Evolutionary conservation across 2,113 vertebrate genomes (phyloP).

Genomic region (Cromileptes altivelis): DNA sequence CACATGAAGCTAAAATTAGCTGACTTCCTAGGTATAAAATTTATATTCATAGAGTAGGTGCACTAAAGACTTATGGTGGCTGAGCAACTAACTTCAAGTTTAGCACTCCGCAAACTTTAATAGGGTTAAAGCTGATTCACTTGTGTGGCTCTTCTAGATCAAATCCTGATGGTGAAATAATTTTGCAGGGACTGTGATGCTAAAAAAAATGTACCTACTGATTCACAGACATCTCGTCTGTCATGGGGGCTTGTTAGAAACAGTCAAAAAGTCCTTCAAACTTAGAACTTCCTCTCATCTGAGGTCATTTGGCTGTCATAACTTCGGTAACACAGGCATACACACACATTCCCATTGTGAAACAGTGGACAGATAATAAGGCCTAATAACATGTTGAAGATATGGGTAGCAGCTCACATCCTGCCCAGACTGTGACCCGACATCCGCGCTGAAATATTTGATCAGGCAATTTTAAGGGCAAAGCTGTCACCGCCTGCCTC

Average conservation of each 20-base stretch:
- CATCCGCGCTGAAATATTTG: conserved; percentile 20
- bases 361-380: conserved; percentile 32
- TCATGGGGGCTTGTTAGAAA: background rate
- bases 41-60: no score
- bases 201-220: no score
- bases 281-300: background rate
- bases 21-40: no score
- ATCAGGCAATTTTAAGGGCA: conserved; percentile 60
- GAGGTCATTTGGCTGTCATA: background rate
- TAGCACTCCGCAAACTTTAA: no score
- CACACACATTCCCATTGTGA: conserved; percentile 1
- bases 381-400: conserved; percentile 22
- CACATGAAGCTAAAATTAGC: no score
- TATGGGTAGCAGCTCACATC: conserved; percentile 7
- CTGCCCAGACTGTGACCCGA: conserved; percentile 28
- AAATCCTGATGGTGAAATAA: no score
- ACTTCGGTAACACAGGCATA: background rate
- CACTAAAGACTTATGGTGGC: no score
- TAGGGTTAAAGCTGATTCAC: no score
- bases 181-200: no score
- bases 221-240: no score
- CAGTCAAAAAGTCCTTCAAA: background rate
- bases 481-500: conserved; percentile 38
- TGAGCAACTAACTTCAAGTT: no score
- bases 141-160: no score